Evolutionary conservation across 2,113 vertebrate species (phyloP).

Genomic region (Nicator chloris): DNA sequence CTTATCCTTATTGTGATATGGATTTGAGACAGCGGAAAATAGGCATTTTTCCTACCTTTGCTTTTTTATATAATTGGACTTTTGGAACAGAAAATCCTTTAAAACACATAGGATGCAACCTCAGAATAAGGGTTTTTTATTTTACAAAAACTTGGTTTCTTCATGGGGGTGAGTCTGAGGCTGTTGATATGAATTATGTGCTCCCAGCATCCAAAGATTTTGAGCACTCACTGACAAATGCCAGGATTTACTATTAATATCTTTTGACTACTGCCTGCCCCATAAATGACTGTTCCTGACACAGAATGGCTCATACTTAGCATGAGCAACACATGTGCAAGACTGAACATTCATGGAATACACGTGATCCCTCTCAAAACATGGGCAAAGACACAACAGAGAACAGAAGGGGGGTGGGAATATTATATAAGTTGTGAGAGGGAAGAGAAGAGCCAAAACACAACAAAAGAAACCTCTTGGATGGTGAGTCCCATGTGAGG

Average conservation of each 20-base stretch:
- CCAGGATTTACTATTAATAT: background rate
- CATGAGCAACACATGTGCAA: background rate
- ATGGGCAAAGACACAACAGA: rapidly evolving
- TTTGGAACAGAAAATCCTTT: background rate
- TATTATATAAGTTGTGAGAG: background rate
- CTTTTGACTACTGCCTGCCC: background rate
- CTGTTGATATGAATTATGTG: background rate
- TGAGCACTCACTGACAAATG: background rate
- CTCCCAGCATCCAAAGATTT: background rate
- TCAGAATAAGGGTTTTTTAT: background rate
- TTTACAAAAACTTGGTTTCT: background rate
- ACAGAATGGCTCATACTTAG: background rate
- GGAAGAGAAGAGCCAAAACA: background rate
- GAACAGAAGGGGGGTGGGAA: background rate
- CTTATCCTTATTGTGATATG: background rate
- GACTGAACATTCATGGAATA: background rate
- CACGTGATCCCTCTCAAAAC: background rate
- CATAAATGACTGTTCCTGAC: background rate
- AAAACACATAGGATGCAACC: background rate
- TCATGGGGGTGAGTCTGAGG: background rate
- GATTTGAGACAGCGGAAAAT: rapidly evolving
- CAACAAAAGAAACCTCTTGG: background rate
- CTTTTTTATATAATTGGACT: background rate
- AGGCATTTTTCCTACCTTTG: background rate
- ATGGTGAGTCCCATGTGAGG: background rate